Conservation (phyloP, 2,113 vertebrate species). For the Mesitornis unicolor region DNA sequence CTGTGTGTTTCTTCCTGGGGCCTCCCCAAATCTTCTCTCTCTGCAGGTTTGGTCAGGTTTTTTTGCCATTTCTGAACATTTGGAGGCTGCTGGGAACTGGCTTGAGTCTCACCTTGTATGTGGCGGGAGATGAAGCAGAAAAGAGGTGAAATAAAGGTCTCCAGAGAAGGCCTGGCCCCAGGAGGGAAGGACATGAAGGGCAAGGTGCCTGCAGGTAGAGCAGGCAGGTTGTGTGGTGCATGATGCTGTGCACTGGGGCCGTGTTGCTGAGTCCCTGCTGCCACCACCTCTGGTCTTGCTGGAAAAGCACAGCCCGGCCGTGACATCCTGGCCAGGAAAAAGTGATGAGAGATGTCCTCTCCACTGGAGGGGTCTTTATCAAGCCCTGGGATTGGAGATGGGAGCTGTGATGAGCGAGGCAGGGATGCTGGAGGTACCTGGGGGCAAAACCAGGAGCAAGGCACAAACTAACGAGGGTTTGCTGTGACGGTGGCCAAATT, state of each 20-base stretch:
- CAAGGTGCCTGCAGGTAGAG: background rate
- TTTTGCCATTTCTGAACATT: background rate
- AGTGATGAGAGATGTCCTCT: rapidly evolving
- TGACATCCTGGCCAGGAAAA: background rate
- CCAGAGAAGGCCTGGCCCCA: background rate
- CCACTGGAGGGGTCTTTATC: background rate
- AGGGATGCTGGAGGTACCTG: background rate
- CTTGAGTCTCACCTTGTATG: background rate
- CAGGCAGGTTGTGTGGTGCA: rapidly evolving
- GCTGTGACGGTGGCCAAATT: background rate
- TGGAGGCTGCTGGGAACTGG: background rate
- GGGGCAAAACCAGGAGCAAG: background rate
- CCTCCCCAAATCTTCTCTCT: background rate
- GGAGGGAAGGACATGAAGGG: background rate
- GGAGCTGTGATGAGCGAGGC: background rate
- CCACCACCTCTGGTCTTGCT: background rate
- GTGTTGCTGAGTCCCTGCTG: background rate
- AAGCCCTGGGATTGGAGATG: background rate
- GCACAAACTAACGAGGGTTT: background rate
- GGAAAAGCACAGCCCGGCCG: background rate
- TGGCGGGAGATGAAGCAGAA: background rate
- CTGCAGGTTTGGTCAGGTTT: background rate
- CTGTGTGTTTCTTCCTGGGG: background rate
- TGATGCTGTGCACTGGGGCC: rapidly evolving
- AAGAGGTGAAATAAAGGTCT: background rate